Evolutionary conservation across 1,140 invertebrate genomes (phyloP).

Genomic region (Archivesica marissinica): DNA sequence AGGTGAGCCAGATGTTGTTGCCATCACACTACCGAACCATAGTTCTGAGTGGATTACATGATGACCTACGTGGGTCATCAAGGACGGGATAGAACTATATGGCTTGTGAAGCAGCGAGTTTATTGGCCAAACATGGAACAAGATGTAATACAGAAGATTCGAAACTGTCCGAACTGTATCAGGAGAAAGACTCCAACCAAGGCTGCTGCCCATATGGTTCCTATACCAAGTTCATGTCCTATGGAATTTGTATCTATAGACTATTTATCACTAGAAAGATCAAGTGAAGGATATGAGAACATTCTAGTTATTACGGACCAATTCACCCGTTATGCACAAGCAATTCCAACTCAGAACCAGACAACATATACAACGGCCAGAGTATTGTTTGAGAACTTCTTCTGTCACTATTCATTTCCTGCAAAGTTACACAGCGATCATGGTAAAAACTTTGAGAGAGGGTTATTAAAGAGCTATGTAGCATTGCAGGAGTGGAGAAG

Average conservation of each 20-base stretch:
- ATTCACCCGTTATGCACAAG: constrained; percentile 24
- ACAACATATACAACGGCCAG: constrained; percentile 31
- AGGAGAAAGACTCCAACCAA: neutral
- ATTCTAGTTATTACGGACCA: constrained; percentile 49
- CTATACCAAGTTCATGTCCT: neutral
- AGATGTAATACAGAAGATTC: neutral
- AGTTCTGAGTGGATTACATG: constrained; percentile 9
- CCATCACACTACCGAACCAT: neutral
- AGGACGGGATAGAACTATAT: constrained; percentile 27
- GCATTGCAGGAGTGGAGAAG: constrained; percentile 41
- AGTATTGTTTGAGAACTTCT: constrained; percentile 39
- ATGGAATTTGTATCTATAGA: constrained; percentile 47
- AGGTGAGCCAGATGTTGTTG: too few relatives aligned
- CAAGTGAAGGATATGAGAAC: constrained; percentile 41
- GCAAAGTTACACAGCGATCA: constrained; percentile 48
- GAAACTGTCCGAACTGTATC: neutral
- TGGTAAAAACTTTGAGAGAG: constrained; percentile 51
- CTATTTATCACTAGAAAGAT: constrained; percentile 22
- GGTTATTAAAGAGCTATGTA: constrained; percentile 37
- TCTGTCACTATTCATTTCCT: constrained; percentile 44
- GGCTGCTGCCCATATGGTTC: neutral
- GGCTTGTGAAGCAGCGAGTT: constrained; percentile 39
- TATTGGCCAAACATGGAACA: constrained; percentile 40
- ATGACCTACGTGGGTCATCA: constrained; percentile 44
- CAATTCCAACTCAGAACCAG: constrained; percentile 40